Base-by-base conservation (phyloP, 1,140 invertebrate species). In the Drosophila erecta region DNA sequence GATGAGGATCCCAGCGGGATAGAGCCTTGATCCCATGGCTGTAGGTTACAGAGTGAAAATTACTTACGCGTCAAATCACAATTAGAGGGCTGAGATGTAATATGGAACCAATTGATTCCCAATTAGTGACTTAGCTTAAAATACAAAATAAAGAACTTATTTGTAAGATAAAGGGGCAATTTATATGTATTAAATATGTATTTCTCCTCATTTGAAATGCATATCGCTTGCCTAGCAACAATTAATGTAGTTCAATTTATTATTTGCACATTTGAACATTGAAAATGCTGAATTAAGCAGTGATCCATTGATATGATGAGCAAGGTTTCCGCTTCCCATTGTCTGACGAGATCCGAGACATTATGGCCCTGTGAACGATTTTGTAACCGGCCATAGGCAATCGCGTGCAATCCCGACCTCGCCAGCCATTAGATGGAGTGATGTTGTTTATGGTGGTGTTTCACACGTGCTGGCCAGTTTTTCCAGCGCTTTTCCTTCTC, bases 391-490 rank as follows among this genome's bases (percentile, higher is more conserved):
- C 14, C 30, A 22, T 43, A 50, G 40, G 53, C 27, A 17, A 75
- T 61, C 14, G 56, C 60, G 56, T 58, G 64, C 62, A 11, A 41
- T 46, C 17, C 12, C 10, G 37, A 55, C 43, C 62, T 55, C 54
- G 35, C 2, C 30, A 4, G 4, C n/a, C 5, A 40, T 51, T 38
- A 51, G 46, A 20, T 12, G n/a, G n/a, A 12, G 14, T 11, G 35
- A 44, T 58, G 20, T 3, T 38, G 43, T 6, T 10, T 20, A 30
- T 66, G 47, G 44, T 73, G 54, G 3, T 47, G 30, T 40, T 24
- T 43, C 37, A 43, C 41, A 57, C 38, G 70, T 59, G 41, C 59
- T 67, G 67, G 33, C 49, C 24, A 54, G 20, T 71, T 37, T 15
- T 27, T 37, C 44, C 38, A 58, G n/a, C 33, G 47, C 7, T 24